Evolutionary conservation across 2,113 vertebrate genomes (phyloP).

Genomic region (Ondatra zibethicus): DNA sequence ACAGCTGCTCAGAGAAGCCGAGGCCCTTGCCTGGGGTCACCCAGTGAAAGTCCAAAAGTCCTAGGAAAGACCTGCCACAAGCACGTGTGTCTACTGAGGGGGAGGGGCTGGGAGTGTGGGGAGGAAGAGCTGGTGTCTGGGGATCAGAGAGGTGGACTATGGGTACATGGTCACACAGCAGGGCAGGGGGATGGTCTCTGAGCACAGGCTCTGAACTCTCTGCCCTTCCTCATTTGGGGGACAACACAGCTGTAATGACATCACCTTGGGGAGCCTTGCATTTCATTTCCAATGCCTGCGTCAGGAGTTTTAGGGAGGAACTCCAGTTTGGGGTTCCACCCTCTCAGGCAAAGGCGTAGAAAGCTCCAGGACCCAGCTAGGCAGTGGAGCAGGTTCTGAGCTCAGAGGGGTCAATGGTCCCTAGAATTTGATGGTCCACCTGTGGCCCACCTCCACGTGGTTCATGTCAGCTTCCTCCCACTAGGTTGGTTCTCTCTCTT

Average conservation of each 20-base stretch:
- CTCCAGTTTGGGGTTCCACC: neutral
- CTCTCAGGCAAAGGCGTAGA: neutral
- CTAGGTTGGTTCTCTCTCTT: neutral
- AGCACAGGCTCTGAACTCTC: neutral
- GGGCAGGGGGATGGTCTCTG: neutral
- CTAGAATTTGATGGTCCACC: fast-evolving
- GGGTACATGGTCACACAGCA: neutral
- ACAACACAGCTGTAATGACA: neutral
- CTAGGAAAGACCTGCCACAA: neutral
- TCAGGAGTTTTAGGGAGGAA: neutral
- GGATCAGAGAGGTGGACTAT: neutral
- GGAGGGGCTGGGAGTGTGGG: too few species aligned
- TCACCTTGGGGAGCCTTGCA: too few species aligned
- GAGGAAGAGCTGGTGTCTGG: fast-evolving
- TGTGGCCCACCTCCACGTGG: fast-evolving
- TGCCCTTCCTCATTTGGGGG: neutral
- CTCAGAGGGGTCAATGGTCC: neutral
- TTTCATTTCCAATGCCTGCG: neutral
- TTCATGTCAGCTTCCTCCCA: neutral
- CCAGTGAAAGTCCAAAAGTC: neutral
- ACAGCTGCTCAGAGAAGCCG: neutral
- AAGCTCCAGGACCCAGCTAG: neutral
- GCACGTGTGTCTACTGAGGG: neutral
- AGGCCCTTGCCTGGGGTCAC: neutral
- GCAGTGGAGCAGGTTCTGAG: neutral